These are phyloP conservation scores for Acanthis flammea DNA, from an alignment of 2,797 vertebrate genomes.

Conservation along the genomic window DNA sequence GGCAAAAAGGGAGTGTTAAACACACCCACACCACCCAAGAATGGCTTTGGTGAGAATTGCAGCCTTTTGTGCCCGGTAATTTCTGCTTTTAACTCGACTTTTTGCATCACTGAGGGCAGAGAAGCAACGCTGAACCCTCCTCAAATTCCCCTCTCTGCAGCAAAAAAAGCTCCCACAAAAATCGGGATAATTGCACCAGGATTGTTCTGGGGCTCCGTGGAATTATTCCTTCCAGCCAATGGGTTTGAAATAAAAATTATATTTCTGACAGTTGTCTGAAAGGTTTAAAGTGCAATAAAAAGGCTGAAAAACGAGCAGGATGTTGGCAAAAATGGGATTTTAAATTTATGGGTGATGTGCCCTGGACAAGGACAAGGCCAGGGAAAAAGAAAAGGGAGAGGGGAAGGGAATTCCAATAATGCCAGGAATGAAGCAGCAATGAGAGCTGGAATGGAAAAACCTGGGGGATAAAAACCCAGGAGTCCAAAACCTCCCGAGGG, in stretches of 20 bases:
- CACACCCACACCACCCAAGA: not conserved
- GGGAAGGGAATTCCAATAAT: not conserved
- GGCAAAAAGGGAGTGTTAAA: not conserved
- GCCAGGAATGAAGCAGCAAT: not conserved
- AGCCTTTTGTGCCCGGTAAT: not conserved
- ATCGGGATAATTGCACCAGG: not conserved
- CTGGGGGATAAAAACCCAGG: not conserved
- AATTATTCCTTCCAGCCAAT: not conserved
- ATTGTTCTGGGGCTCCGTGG: not conserved
- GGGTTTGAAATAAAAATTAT: not conserved
- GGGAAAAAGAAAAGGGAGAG: too few relatives aligned
- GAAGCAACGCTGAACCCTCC: not conserved
- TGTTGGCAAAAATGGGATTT: not conserved
- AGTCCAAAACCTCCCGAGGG: not conserved
- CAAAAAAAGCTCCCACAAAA: not conserved
- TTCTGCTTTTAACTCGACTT: not conserved
- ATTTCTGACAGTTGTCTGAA: not conserved
- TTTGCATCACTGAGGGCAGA: not conserved
- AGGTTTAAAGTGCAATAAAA: not conserved
- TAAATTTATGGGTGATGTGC: not conserved
- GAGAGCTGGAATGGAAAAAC: not conserved
- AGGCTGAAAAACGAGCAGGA: not conserved
- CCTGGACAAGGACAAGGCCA: not conserved
- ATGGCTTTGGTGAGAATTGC: not conserved
- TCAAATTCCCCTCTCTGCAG: too few relatives aligned